Base-by-base conservation (phyloP, 2,888 invertebrate species). In the Ischnus inquisitorius region DNA sequence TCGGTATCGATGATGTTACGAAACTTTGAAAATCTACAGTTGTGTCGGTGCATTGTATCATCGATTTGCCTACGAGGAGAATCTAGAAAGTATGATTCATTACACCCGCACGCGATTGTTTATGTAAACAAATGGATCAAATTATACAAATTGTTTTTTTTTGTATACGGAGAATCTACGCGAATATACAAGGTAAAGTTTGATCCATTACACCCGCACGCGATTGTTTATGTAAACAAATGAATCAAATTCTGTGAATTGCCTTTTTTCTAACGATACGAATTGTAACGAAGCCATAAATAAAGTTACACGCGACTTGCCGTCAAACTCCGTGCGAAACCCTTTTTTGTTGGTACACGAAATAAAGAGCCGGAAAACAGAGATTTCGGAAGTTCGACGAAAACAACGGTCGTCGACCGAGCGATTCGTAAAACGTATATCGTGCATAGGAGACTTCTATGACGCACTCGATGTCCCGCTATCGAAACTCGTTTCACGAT, bases 381-480 rank as follows among this genome's bases (percentile, higher is more conserved):
- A 4, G 8, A 8, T 16, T 19, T 19, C 19, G 19, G 12, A 12
- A 16, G 19, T 54, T 54, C 19, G 8, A 12, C 54, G 6, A 22
- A 54, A 12, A 54, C 19, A 51, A n/a, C 5, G 4, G 4, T 48
- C 1, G 12, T 19, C 16, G n/a, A 3, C 2, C n/a, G 5, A 48
- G n/a, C 22, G 22, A 10, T 10, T 54, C 3, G 3, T 16, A 10
- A 10, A 22, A 54, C 19, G 6, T 22, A 34, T 34, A 8, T 8
- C 1, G 8, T 34, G 34, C 34, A 8, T 41, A 39, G 19, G 19
- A 54, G 57, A n/a, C n/a, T 22, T 28, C 57, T 57, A 57, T 57
- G 57, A 60, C 57, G 41, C 71, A 72, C 71, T 72, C 22, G 25
- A 48, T 64, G 19, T 16, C 67, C 46, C 46, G 67, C 46, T 46